Evolutionary conservation across 1,140 invertebrate species (phyloP).

Genomic region (Neotoxoptera formosana): DNA sequence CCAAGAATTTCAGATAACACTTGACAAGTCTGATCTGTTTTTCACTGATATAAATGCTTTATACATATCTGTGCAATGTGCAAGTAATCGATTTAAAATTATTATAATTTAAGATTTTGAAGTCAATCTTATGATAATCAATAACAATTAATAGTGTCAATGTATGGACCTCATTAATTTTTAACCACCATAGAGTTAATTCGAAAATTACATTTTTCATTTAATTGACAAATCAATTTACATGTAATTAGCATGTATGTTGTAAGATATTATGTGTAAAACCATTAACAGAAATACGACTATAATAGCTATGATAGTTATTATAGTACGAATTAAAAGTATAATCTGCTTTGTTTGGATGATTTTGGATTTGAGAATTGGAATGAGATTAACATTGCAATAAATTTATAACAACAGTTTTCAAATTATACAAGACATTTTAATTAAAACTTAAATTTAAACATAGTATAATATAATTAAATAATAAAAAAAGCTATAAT

Average conservation of each 20-base stretch:
- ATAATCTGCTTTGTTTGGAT: not conserved
- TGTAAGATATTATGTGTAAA: not conserved
- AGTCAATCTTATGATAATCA: not conserved
- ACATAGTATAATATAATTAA: not conserved
- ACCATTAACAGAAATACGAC: not conserved
- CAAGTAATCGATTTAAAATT: too few species aligned
- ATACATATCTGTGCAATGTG: too few species aligned
- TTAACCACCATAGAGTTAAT: not conserved
- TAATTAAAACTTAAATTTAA: conserved; percentile 31
- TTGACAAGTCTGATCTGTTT: too few species aligned
- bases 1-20: too few species aligned
- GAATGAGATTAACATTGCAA: not conserved
- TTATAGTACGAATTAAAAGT: not conserved
- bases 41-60: too few species aligned
- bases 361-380: not conserved
- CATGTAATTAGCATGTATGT: not conserved
- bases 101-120: too few species aligned
- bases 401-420: not conserved
- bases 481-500: not conserved
- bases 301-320: not conserved
- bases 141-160: not conserved
- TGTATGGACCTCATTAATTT: not conserved
- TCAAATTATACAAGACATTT: not conserved
- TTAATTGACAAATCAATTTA: not conserved
- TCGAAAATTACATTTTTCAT: not conserved